Evolutionary conservation across 1,140 invertebrate genomes (phyloP), one percentile per base, ranked within the genome.

Genomic region (Drosophila sproati): DNA sequence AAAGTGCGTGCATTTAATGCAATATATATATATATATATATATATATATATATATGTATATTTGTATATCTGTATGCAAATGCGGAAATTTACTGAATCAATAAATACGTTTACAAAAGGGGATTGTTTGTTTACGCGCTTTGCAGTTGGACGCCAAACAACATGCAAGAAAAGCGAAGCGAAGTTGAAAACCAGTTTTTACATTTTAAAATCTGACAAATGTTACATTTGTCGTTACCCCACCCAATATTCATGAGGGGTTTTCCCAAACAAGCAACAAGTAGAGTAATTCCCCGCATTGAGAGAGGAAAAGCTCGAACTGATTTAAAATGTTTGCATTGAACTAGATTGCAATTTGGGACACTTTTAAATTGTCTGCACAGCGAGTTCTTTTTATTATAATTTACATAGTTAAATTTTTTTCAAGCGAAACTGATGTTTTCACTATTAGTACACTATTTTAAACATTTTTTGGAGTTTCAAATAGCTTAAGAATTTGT

Each of bases 181-280:
- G 43, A 35, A 41, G 10, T 29, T 57, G 29, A 39, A 35, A 59
- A 71, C 68, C 68, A 63, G 68, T 71, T 69, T 61, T 35, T 57
- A 10, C 37, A 69, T 61, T 61, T 52, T 10, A 35, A 31, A 61
- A 52, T 69, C 12, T 69, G 39, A 45, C 51, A 35, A 67, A 57
- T 41, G 45, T 29, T 20, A 55, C 45, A 10, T 34, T 67, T 55
- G 31, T 45, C 52, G 55, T 50, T 59, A 20, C 20, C 20, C 55
- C 54, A 32, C 47, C 50, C 55, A 52, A 69, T 52, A 12, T n/a
- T 35, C 10, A 54, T 20, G 20, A 20, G 20, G 20, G 20, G 20
- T 20, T 20, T 20, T 20, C 20, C 20, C 20, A 20, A 20, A 20
- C 20, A 20, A 20, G 1, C 20, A 20, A 20, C 20, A 20, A 20